Evolutionary conservation across 2,888 invertebrate genomes (phyloP).

Genomic region (Apodemia hepburni): DNA sequence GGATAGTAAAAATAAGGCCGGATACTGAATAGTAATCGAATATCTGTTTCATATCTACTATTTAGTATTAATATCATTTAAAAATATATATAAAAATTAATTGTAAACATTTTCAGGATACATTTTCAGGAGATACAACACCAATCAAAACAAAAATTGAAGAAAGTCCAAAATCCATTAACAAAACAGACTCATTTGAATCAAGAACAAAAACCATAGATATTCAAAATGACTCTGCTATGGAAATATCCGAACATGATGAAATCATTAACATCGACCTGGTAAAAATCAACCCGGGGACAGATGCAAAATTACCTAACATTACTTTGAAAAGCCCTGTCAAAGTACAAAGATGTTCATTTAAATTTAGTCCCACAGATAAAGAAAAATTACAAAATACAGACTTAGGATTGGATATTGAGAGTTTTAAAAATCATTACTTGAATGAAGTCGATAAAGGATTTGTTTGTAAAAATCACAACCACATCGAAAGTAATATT

Average conservation of each 20-base stretch:
- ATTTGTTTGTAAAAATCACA: neutral
- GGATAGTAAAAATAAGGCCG: no score
- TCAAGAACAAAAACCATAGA: slow-evolving; percentile 45
- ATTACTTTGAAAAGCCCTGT: slow-evolving; percentile 29
- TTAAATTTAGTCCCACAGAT: slow-evolving; percentile 48
- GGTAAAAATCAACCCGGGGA: slow-evolving; percentile 34
- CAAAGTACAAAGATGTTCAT: slow-evolving; percentile 36
- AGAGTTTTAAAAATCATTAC: slow-evolving; percentile 57
- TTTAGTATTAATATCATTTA: no score
- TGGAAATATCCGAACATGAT: slow-evolving; percentile 55
- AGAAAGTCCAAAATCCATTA: slow-evolving; percentile 13
- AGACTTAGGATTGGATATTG: slow-evolving; percentile 49
- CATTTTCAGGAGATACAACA: neutral
- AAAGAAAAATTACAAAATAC: slow-evolving; percentile 40
- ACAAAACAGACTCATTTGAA: slow-evolving; percentile 19
- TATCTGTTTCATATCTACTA: no score
- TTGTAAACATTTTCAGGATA: slow-evolving; percentile 10
- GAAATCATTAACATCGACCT: slow-evolving; percentile 49
- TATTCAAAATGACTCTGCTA: slow-evolving; percentile 46
- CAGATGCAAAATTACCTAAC: neutral
- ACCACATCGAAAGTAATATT: slow-evolving; percentile 3
- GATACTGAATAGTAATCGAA: no score
- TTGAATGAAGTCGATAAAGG: slow-evolving; percentile 44
- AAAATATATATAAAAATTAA: no score
- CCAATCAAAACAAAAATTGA: slow-evolving; percentile 4